Evolutionary conservation across 2,113 vertebrate genomes (phyloP).

Genomic region (Caracal caracal): DNA sequence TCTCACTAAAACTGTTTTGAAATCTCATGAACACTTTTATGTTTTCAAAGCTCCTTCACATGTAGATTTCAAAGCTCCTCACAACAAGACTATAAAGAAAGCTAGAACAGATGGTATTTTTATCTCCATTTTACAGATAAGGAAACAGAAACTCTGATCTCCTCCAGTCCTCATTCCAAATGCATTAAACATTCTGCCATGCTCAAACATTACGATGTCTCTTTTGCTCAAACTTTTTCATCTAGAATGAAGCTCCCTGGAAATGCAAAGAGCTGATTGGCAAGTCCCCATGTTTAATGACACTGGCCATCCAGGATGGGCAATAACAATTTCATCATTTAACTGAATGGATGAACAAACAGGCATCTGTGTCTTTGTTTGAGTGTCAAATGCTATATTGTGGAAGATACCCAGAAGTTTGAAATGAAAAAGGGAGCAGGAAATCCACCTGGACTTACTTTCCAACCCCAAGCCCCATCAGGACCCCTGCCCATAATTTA

Average conservation of each 20-base stretch:
- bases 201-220: not conserved
- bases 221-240: not conserved
- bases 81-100: not conserved
- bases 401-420: not conserved
- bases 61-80: not conserved
- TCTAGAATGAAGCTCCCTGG: not conserved
- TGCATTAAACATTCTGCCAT: not conserved
- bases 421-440: not conserved
- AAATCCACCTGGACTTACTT: not conserved
- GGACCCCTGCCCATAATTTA: not conserved
- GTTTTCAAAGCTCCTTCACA: conserved; percentile 7
- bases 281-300: not conserved
- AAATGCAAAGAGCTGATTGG: not conserved
- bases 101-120: not conserved
- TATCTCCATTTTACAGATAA: not conserved
- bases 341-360: not conserved
- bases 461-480: not conserved
- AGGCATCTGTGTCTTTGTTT: not conserved
- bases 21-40: not conserved
- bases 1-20: not conserved
- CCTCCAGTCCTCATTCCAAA: not conserved
- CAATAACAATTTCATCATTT: not conserved
- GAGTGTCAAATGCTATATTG: not conserved
- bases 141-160: not conserved
- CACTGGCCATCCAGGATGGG: not conserved